Evolutionary conservation across 2,888 invertebrate genomes (phyloP), one percentile per base, ranked within the genome.

Genomic region (Drosophila lacicola): DNA sequence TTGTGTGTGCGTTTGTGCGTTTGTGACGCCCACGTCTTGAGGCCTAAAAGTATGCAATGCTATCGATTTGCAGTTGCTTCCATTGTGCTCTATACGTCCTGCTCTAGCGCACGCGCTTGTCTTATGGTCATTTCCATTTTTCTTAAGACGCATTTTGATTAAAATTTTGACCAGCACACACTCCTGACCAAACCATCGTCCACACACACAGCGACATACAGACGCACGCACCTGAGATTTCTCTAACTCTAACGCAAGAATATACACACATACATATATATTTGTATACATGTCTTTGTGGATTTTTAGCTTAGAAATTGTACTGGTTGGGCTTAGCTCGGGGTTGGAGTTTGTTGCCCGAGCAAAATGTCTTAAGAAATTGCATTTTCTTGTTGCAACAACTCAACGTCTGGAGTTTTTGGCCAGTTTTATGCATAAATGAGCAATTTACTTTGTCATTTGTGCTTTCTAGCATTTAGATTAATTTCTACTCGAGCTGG

Each of bases 141-240:
- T 84, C 89, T 84, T 88, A 84, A 84, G 84, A 84, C 74, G 77
- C 64, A 84, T 74, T 87, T 84, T 87, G 85, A 89, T 89, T 87
- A 89, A 80, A 84, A 76, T 81, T 78, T 87, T 73, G 74, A 69
- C 74, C 74, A 82, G 44, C 57, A 63, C 54, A 44, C 53, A 49
- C 39, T 29, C 29, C 8, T 29, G 29, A 8, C 29, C 29, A 29
- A 29, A 29, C 29, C 29, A 8, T 8, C 25, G 25, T 25, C 5
- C 8, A 25, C 25, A 29, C 33, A 37, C 44, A 36, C 17, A 13
- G n/a, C 17, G 44, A 14, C 37, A 58, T 42, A 42, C 36, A 47
- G 45, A 42, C 13, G 41, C 36, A 14, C 53, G 60, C 49, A 82
- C 70, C 61, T 65, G 68, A 60, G n/a, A 37, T 41, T 33, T 33